A percentile compares a stretch with the other conserved stretches of the same genome.
phyloP scores from a whole-genome alignment of 2,888 invertebrate genomes.

The Belgica antarctica region DNA sequence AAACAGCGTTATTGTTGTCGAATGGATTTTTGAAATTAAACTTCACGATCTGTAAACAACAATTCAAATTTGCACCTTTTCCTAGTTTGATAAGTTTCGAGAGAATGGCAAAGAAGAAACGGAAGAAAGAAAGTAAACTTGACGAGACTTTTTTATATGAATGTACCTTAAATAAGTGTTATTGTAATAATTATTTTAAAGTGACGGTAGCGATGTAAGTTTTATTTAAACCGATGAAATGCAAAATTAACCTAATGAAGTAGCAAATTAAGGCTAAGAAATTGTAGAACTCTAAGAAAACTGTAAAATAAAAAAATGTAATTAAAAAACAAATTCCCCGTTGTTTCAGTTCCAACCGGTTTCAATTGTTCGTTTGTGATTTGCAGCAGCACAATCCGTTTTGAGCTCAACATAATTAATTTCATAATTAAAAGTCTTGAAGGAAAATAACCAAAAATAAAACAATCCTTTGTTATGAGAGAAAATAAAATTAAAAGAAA shows the following conservation, averaged over 20 bases:
- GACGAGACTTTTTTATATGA: conserved; percentile 35
- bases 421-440: conserved; percentile 21
- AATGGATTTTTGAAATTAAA: no score
- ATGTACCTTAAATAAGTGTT: conserved; percentile 43
- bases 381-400: not conserved
- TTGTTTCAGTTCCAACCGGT: conserved; percentile 26
- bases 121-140: not conserved
- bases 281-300: conserved; percentile 23
- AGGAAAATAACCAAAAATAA: not conserved
- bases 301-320: conserved; percentile 35
- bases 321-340: conserved; percentile 30
- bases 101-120: not conserved
- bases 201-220: conserved; percentile 11
- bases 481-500: not conserved
- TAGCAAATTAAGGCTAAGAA: conserved; percentile 34
- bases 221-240: conserved; percentile 36
- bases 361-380: conserved; percentile 20
- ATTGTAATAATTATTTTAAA: conserved; percentile 37
- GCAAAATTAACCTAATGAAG: conserved; percentile 26
- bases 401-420: conserved; percentile 8
- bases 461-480: not conserved
- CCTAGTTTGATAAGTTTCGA: no score
- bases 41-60: no score
- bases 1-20: no score
- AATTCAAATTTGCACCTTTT: no score